phyloP scores from a whole-genome alignment of 2,113 vertebrate genomes.

The Tetrax tetrax region DNA sequence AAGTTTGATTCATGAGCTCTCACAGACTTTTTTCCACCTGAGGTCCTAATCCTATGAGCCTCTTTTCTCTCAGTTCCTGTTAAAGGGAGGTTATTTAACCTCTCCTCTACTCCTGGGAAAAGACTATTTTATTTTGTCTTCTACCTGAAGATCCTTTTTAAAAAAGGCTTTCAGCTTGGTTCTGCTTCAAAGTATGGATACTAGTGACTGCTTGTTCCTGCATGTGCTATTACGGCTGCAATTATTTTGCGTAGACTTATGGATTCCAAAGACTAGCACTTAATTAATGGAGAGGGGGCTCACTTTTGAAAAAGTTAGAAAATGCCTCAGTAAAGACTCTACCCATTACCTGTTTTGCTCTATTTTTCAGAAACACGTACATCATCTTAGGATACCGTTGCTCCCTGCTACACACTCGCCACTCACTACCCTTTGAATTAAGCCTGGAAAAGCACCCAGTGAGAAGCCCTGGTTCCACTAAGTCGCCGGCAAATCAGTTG shows the following conservation, averaged over 20 bases:
- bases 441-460: not conserved
- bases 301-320: not conserved
- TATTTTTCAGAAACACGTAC: not conserved
- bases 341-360: not conserved
- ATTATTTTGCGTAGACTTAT: not conserved
- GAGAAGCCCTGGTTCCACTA: not conserved
- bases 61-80: not conserved
- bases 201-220: not conserved
- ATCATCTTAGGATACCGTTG: not conserved
- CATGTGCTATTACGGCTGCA: not conserved
- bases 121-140: conserved; percentile 8
- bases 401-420: not conserved
- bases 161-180: not conserved
- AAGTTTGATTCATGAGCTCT: conserved; percentile 11
- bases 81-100: not conserved
- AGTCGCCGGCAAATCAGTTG: not conserved
- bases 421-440: conserved; percentile 20
- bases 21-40: not conserved
- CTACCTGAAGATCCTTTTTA: not conserved
- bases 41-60: not conserved
- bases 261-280: not conserved
- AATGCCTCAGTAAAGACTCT: not conserved
- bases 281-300: not conserved
- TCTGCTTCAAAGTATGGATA: not conserved
- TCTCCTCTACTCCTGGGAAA: not conserved